Percentiles rank a stretch among this genome's conserved stretches.
Evolutionary conservation across 1,140 invertebrate species (phyloP).

Genomic region (Rhopalosiphum maidis): DNA sequence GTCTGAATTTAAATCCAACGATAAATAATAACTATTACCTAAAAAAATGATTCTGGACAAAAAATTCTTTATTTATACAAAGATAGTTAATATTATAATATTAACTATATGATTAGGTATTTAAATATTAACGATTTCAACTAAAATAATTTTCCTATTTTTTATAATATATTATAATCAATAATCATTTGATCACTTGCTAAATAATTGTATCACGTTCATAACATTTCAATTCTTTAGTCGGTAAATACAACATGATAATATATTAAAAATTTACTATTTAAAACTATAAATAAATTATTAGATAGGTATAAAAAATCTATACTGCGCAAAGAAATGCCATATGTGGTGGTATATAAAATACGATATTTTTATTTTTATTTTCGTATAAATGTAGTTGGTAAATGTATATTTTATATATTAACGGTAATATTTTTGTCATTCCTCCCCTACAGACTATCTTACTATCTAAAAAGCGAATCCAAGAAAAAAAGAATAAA

Average conservation of each 20-base stretch:
- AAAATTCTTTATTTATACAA: not conserved
- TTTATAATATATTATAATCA: not conserved
- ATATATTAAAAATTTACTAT: not conserved
- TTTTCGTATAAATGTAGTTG: not conserved
- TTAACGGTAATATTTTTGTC: constrained; percentile 30
- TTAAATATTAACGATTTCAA: not conserved
- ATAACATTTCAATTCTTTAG: not conserved
- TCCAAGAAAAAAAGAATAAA: constrained; percentile 3
- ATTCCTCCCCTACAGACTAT: constrained; percentile 9
- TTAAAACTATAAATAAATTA: not conserved
- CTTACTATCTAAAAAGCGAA: constrained; percentile 19
- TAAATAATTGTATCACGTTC: not conserved
- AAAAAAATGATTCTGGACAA: too few relatives aligned
- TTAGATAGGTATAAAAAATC: not conserved
- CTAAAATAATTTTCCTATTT: not conserved
- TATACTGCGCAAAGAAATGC: not conserved
- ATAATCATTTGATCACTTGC: not conserved
- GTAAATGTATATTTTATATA: constrained; percentile 33
- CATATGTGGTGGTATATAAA: not conserved
- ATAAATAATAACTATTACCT: too few relatives aligned
- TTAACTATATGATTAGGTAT: not conserved
- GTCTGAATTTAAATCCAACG: too few relatives aligned
- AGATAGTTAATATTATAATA: not conserved
- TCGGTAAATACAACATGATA: not conserved
- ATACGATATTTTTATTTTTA: not conserved